These are phyloP conservation scores for Petrophora chlorosata DNA, from an alignment of 2,888 invertebrate species.

Conservation along the genomic window DNA sequence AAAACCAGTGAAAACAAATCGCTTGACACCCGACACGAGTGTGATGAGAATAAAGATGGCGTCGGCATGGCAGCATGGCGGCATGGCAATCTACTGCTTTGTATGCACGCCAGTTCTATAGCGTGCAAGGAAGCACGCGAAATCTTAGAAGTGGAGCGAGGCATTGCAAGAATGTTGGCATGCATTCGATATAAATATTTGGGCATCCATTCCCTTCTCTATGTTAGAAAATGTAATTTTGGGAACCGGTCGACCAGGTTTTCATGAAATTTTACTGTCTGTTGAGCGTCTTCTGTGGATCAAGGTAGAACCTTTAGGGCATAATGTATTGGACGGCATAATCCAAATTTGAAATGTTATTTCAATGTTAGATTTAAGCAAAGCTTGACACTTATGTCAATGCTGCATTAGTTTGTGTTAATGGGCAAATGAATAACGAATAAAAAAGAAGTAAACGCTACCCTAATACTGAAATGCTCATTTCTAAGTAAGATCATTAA, in stretches of 20 bases:
- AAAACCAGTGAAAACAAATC: slow-evolving; percentile 67
- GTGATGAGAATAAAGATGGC: slow-evolving; percentile 24
- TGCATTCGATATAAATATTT: slow-evolving; percentile 1
- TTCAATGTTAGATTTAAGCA: too few relatives aligned
- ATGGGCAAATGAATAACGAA: not conserved
- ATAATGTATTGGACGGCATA: too few relatives aligned
- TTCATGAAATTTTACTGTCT: too few relatives aligned
- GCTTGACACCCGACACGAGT: slow-evolving; percentile 19
- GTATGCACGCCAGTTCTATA: slow-evolving; percentile 11
- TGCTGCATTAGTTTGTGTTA: not conserved
- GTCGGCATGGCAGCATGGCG: not conserved
- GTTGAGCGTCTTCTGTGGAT: too few relatives aligned
- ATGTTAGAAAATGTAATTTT: not conserved
- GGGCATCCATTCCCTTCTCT: not conserved
- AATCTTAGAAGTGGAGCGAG: slow-evolving; percentile 21
- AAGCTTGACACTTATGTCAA: too few relatives aligned
- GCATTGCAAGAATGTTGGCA: slow-evolving; percentile 3
- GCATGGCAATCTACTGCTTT: not conserved
- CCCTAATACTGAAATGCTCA: not conserved
- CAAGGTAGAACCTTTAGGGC: too few relatives aligned
- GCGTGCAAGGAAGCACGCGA: slow-evolving; percentile 22
- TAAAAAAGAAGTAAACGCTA: slow-evolving; percentile 7
- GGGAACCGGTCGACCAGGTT: too few relatives aligned
- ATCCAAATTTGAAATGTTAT: too few relatives aligned
- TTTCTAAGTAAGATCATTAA: slow-evolving; percentile 11